A percentile compares a stretch with the other conserved stretches of the same genome.
Conservation (phyloP, 2,797 vertebrate species). For the Pangasius macronema region DNA sequence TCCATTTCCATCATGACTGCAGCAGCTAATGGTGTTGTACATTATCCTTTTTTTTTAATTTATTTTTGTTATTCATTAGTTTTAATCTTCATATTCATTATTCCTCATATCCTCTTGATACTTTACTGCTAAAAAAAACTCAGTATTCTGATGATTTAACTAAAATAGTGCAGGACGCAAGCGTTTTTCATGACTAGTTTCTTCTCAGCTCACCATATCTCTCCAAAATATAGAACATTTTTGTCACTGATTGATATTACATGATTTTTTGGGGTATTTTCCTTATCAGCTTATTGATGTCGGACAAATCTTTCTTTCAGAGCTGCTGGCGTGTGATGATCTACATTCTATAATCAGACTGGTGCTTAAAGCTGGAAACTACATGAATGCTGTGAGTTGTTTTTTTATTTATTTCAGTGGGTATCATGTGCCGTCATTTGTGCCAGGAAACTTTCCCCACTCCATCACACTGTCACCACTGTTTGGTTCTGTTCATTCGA, state of each 20-base stretch:
- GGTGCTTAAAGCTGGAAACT: constrained; percentile 84
- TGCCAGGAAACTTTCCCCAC: not conserved
- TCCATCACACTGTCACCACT: not conserved
- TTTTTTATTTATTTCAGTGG: not conserved
- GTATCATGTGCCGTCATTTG: not conserved
- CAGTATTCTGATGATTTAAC: not conserved
- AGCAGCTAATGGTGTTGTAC: constrained; percentile 74
- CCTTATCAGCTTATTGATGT: not conserved
- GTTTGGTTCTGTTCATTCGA: not conserved
- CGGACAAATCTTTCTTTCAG: constrained; percentile 57
- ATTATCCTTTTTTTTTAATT: not conserved
- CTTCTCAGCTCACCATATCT: not conserved
- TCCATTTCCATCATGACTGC: constrained; percentile 74
- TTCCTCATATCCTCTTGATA: not conserved
- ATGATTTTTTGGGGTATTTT: not conserved
- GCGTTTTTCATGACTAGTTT: not conserved
- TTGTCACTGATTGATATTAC: not conserved
- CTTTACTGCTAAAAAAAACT: not conserved
- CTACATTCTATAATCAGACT: constrained; percentile 82
- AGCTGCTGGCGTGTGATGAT: constrained; percentile 80
- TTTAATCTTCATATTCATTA: not conserved
- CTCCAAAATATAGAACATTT: not conserved
- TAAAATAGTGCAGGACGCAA: not conserved
- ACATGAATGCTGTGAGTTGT: constrained; percentile 79
- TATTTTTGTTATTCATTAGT: not conserved